Conservation (phyloP, 2,888 invertebrate genomes). For the Diadegma fenestrale region DNA sequence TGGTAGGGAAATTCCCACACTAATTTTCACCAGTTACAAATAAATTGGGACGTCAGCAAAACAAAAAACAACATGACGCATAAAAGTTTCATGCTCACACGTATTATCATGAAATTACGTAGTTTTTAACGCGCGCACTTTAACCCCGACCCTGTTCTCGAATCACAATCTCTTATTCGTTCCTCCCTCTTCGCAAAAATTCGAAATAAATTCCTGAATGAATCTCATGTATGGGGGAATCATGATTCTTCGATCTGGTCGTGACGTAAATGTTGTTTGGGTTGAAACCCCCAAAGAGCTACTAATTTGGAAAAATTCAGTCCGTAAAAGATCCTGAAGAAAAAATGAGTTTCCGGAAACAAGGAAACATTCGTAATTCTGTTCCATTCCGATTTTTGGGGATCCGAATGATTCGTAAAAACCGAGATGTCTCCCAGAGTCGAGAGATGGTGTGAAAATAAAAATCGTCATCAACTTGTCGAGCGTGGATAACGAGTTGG, state of each 20-base stretch:
- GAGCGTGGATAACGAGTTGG: constrained; percentile 9
- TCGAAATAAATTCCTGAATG: neutral
- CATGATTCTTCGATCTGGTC: neutral
- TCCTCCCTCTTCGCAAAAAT: neutral
- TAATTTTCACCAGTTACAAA: constrained; percentile 76
- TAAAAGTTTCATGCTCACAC: constrained; percentile 31
- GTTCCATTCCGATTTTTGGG: neutral
- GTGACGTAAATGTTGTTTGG: neutral
- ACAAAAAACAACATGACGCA: constrained; percentile 54
- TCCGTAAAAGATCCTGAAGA: neutral
- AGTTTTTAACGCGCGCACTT: neutral
- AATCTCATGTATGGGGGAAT: neutral
- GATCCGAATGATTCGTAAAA: neutral
- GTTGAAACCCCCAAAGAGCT: neutral
- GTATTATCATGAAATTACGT: constrained; percentile 7
- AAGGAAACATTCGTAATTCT: neutral
- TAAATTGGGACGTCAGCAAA: constrained; percentile 74
- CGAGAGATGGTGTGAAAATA: neutral
- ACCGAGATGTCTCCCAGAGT: neutral
- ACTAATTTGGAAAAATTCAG: neutral
- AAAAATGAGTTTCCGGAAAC: neutral
- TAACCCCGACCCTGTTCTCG: constrained; percentile 36
- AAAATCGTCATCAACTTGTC: neutral
- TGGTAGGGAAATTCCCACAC: constrained; percentile 73
- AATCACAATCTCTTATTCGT: constrained; percentile 17